phyloP scores from a whole-genome alignment of 2,888 invertebrate species.

The Drosophila meridionalis region DNA sequence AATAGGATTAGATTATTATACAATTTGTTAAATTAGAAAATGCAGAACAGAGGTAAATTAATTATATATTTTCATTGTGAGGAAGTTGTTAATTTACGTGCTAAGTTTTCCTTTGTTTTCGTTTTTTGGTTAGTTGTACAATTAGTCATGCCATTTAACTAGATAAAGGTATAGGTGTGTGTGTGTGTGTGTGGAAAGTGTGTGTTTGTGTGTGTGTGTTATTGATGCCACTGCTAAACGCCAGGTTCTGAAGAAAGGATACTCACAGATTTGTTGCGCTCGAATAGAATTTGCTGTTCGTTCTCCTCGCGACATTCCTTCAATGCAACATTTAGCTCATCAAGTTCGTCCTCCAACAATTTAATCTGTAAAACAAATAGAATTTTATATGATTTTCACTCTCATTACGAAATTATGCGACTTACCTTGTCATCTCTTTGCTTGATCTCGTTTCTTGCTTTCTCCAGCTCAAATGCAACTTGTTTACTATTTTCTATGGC shows the following conservation, averaged over 20 bases:
- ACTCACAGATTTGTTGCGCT: slow-evolving; percentile 87
- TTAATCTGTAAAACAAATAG: slow-evolving; percentile 81
- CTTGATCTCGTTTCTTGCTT: slow-evolving; percentile 78
- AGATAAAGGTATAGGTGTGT: background rate
- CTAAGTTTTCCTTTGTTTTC: slow-evolving; percentile 16
- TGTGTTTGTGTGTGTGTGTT: slow-evolving; percentile 23
- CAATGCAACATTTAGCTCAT: slow-evolving; percentile 89
- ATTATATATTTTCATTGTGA: slow-evolving; percentile 18
- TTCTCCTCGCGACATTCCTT: slow-evolving; percentile 86
- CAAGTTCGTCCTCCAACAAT: slow-evolving; percentile 90
- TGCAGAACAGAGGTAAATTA: slow-evolving; percentile 18
- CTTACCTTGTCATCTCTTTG: slow-evolving; percentile 83
- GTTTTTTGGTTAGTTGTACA: slow-evolving; percentile 42
- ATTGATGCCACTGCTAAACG: slow-evolving; percentile 74
- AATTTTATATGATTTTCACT: background rate
- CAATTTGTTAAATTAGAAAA: slow-evolving; percentile 25
- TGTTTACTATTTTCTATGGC: slow-evolving; percentile 87
- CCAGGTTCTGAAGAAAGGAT: slow-evolving; percentile 74
- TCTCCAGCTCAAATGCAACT: slow-evolving; percentile 82
- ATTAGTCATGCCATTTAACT: slow-evolving; percentile 24
- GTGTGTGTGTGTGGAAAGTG: slow-evolving; percentile 7
- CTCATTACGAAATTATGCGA: background rate
- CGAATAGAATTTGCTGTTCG: slow-evolving; percentile 86
- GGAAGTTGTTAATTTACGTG: slow-evolving; percentile 20
- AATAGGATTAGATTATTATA: slow-evolving; percentile 27